Evolutionary conservation across 2,797 vertebrate genomes (phyloP), one percentile per base, ranked within the genome.

Genomic region (Pangasius sanitwongsei): DNA sequence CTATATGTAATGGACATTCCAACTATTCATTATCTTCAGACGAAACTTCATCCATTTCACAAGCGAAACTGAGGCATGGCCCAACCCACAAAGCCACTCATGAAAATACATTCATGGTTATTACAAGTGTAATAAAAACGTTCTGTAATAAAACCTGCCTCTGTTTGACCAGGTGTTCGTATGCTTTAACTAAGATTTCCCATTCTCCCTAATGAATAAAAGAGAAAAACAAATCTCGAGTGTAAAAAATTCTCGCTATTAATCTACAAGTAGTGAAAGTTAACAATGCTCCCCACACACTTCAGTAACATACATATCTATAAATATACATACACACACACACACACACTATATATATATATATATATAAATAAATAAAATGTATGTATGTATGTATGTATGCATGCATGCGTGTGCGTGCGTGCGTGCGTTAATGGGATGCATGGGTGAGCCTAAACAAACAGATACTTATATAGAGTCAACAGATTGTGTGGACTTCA

Each of bases 401-500:
- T 41, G 4, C 4, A 3, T 41, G 41, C 4, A 3, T 41, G 41
- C 4, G 41, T 44, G 6, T 44, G 6, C 6, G 6, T 44, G 41
- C 6, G 41, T 44, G 41, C 6, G 0, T 44, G 6, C 0, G 1
- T 44, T 44, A 44, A 44, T 44, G 15, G 6, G 48, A 61, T 25
- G 63, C 16, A 31, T 41, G 48, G 16, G 63, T 48, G 48, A 80
- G 37, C 74, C 28, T 86, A 82, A 87, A 86, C 65, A 87, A 88
- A 87, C 81, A 87, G 18, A 11, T 53, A 44, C 53, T n/a, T 44
- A 25, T 55, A 8, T 57, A 85, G 25, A n/a, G 41, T 81, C 53
- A 87, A 57, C 34, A n/a, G 13, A 7, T 4, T 70, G 23, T 8
- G 8, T 87, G 87, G 69, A 89, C 89, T 87, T 91, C 67, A 80